These are phyloP conservation scores for Tokudaia tokunoshimensis DNA, from an alignment of 2,797 vertebrate species.

Conservation along the genomic window DNA sequence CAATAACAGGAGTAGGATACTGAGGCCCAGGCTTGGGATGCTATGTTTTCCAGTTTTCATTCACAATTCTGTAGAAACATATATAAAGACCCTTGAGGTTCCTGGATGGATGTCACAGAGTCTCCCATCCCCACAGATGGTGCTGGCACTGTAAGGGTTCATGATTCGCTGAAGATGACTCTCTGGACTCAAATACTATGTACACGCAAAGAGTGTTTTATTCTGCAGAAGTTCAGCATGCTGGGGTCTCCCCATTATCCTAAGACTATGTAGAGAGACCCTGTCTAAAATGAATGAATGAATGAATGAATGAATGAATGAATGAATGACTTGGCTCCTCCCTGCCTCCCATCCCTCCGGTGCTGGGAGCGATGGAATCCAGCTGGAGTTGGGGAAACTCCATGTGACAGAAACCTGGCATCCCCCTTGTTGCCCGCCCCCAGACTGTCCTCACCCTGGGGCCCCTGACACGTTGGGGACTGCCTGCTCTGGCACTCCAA, in stretches of 20 bases:
- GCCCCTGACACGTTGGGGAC: conserved; percentile 50
- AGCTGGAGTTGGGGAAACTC: fast-evolving
- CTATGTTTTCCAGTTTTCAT: background rate
- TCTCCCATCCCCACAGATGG: background rate
- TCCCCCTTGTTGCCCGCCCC: background rate
- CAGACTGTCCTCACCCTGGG: background rate
- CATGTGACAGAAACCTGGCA: conserved; percentile 62
- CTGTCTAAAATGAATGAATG: background rate
- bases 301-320: background rate
- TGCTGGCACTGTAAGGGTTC: background rate
- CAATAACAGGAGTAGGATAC: background rate
- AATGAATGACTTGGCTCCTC: background rate
- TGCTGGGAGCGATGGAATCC: background rate
- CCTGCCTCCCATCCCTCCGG: background rate
- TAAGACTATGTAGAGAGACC: background rate
- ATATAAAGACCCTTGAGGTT: background rate
- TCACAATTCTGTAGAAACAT: background rate
- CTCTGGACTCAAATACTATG: background rate
- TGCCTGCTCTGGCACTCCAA: conserved; percentile 33
- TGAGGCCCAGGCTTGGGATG: background rate
- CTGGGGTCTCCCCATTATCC: background rate
- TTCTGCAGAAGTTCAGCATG: background rate
- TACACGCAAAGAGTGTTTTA: background rate
- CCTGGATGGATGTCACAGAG: background rate
- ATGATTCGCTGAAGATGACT: background rate